Base-by-base conservation (phyloP, 2,113 vertebrate species). In the Crotalus helleri region DNA sequence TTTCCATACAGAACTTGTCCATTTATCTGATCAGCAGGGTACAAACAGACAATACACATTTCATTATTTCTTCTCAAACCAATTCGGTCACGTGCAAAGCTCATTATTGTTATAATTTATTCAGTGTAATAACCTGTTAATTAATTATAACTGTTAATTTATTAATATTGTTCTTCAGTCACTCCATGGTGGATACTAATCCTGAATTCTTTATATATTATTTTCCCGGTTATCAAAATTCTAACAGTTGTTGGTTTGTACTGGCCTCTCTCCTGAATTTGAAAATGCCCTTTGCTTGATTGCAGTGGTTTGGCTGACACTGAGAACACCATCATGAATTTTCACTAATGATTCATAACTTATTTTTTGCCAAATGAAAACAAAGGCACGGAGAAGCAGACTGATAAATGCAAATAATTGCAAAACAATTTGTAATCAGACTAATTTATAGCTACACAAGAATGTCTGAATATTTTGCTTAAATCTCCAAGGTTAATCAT, bases 1-100 rank as follows among this genome's bases (percentile, higher is more conserved):
- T 97, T 98, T 96, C 99, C 99, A 91, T 99, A 99, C 1, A 99
- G 98, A 94, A 99, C 98, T 93, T 99, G 98, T 4, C 98, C 99
- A 94, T 99, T 99, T 97, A 99, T 99, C 99, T 99, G 93, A 85
- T 57, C 19, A 95, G 94, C n/a, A 51, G 0, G 74, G 26, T 1
- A 93, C 61, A 33, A 69, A 90, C 13, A 93, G 96, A 95, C 94
- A 95, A 57, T 88, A 74, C 94, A 64, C 55, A 86, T 92, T 93
- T 69, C 93, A 61, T 90, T 92, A 93, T 59, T 91, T 91, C 17
- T 4, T 33, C 90, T 44, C 87, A 85, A 94, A 89, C 21, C 46
- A 26, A 5, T 59, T 44, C 21, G 46, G 49, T 54, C 26, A 74
- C 11, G 46, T 8, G 11, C 24, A 61, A 87, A 61, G n/a, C 10